Evolutionary conservation across 2,888 invertebrate species (phyloP), one percentile per base, ranked within the genome.

Genomic region (Eulithis testata): DNA sequence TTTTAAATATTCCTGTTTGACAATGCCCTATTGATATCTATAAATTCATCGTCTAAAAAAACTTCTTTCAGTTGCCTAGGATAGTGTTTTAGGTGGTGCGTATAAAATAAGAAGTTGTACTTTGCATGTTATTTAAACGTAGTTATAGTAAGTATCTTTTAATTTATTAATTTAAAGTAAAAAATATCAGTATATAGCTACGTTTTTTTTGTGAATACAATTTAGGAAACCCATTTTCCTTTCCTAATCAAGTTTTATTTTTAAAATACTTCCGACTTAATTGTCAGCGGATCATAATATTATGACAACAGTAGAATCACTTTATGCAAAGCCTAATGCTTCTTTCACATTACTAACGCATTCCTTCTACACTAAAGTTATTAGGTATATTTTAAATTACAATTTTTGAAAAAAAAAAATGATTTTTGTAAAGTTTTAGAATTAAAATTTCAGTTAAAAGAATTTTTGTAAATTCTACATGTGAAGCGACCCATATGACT

Each of bases 261-360:
- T 37, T 51, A 51, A 61, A 57, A 54, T 50, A 67, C 43, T 65
- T 63, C 57, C 63, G 40, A 65, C 58, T 52, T 43, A 55, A 52
- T 56, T 60, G 37, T 49, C 55, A 21, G 40, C 7, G 11, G 60
- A 59, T 60, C 65, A 60, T 73, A 80, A 80, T 77, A 77, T 80
- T 80, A 67, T 78, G 75, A 68, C 60, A 74, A 52, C 60, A 54
- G 49, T 73, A 61, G 11, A 69, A 69, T 68, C 73, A 56, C 63
- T 63, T 68, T 53, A 64, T 79, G 40, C 51, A 40, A 52, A 37
- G 50, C 51, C 12, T 4, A 37, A 27, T 40, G n/a, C 45, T 49
- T 11, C 31, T 44, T 63, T 57, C 47, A 49, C 27, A 63, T 53
- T 53, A 31, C 6, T 50, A 36, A 21, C 5, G 53, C 47, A 54